Conservation (phyloP, 2,113 vertebrate species). For the Dryoscopus gambensis region DNA sequence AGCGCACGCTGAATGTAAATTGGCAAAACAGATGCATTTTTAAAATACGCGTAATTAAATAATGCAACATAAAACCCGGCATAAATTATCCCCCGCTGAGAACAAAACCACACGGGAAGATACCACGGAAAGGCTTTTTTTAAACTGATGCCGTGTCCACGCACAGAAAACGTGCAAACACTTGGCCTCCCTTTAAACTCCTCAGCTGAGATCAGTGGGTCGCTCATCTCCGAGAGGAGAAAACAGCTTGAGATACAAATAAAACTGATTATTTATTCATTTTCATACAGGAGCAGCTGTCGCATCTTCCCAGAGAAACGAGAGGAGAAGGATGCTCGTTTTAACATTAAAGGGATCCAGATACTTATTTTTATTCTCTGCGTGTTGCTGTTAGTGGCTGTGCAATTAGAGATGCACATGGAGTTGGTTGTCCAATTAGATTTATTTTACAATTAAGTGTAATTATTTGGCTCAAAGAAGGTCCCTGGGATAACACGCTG, state of each 20-base stretch:
- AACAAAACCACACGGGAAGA: slow-evolving; percentile 2
- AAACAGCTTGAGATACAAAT: not conserved
- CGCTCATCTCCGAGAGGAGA: not conserved
- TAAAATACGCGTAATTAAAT: slow-evolving; percentile 1
- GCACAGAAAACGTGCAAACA: not conserved
- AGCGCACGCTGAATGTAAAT: not conserved
- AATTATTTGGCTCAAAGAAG: not conserved
- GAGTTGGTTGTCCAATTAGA: not conserved
- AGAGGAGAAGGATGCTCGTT: not conserved
- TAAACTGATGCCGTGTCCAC: not conserved
- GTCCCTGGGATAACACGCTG: not conserved
- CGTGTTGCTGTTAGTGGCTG: not conserved
- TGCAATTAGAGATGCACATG: not conserved
- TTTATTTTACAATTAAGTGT: not conserved
- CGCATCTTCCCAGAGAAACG: not conserved
- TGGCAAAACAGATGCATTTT: slow-evolving; percentile 30
- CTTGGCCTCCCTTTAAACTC: not conserved
- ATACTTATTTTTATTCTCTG: not conserved
- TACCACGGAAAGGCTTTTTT: not conserved
- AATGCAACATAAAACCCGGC: slow-evolving; percentile 14
- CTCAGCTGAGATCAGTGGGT: not conserved
- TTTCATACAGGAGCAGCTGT: not conserved
- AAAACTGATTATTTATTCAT: slow-evolving; percentile 27
- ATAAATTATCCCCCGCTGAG: not conserved
- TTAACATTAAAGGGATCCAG: not conserved